These are phyloP conservation scores for Gallinago jamesoni DNA, from an alignment of 2,113 vertebrate species.

Conservation along the genomic window DNA sequence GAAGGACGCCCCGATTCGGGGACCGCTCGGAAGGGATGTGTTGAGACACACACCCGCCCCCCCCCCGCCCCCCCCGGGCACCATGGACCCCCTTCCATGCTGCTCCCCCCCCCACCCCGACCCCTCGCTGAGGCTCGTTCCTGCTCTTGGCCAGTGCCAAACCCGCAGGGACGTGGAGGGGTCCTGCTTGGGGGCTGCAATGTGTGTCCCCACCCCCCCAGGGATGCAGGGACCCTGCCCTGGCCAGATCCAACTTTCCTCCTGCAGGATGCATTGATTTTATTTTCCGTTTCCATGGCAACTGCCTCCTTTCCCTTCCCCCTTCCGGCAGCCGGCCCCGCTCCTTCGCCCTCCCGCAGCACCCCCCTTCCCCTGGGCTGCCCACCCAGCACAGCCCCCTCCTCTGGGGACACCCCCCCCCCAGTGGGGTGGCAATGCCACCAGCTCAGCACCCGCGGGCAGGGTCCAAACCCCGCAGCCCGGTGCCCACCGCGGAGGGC, in stretches of 20 bases:
- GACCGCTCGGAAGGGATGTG: neutral
- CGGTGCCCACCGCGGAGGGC: fast-evolving
- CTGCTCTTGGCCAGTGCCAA: neutral
- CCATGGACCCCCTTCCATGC: fast-evolving
- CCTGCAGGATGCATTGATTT: conserved; percentile 34
- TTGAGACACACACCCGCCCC: neutral
- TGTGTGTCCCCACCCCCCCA: neutral
- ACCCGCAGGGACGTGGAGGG: fast-evolving
- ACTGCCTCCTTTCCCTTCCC: conserved; percentile 53
- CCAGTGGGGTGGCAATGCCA: neutral
- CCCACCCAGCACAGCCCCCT: neutral
- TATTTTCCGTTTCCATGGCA: conserved; percentile 58
- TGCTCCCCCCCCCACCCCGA: fast-evolving
- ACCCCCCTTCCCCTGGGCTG: neutral
- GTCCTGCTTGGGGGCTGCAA: neutral
- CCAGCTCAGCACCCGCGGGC: neutral
- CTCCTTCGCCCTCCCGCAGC: neutral
- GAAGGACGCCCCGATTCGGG: fast-evolving
- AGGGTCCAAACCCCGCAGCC: neutral
- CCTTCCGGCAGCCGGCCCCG: neutral
- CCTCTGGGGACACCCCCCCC: neutral
- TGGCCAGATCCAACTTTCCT: neutral
- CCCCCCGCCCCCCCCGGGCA: too few species aligned
- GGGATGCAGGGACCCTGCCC: neutral
- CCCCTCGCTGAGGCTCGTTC: fast-evolving